Conservation (phyloP, 2,113 vertebrate genomes). For the Hypocryptadius cinnamomeus region DNA sequence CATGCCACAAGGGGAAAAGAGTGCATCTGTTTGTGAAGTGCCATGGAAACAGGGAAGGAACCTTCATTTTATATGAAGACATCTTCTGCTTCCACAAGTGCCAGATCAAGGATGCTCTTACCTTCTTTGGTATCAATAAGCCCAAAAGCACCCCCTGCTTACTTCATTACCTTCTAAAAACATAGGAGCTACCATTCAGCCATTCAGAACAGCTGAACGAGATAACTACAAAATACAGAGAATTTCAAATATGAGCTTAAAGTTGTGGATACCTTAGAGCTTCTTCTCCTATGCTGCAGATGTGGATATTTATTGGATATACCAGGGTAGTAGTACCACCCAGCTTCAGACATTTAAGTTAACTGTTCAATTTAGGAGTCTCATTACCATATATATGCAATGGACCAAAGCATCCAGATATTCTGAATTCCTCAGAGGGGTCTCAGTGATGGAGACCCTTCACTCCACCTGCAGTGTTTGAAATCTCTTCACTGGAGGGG, state of each 20-base stretch:
- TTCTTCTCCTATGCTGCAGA: not conserved
- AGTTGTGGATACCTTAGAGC: not conserved
- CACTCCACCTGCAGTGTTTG: not conserved
- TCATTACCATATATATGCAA: not conserved
- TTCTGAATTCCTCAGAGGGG: not conserved
- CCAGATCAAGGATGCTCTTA: not conserved
- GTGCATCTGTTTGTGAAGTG: not conserved
- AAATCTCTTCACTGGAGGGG: not conserved
- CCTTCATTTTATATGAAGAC: not conserved
- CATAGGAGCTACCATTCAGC: not conserved
- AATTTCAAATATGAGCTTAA: not conserved
- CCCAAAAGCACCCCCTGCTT: not conserved
- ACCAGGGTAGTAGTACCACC: not conserved
- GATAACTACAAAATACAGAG: not conserved
- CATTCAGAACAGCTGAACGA: not conserved
- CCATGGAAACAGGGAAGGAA: not conserved
- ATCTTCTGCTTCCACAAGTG: not conserved
- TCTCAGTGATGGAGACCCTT: not conserved
- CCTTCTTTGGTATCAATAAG: not conserved
- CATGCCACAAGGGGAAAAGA: not conserved
- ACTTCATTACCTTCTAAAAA: not conserved
- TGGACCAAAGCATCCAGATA: not conserved
- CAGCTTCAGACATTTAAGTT: not conserved
- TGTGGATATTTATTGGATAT: too few relatives aligned
- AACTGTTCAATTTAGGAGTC: not conserved